Base-by-base conservation (phyloP, 2,888 invertebrate species). In the Microctonus aethiopoides region DNA sequence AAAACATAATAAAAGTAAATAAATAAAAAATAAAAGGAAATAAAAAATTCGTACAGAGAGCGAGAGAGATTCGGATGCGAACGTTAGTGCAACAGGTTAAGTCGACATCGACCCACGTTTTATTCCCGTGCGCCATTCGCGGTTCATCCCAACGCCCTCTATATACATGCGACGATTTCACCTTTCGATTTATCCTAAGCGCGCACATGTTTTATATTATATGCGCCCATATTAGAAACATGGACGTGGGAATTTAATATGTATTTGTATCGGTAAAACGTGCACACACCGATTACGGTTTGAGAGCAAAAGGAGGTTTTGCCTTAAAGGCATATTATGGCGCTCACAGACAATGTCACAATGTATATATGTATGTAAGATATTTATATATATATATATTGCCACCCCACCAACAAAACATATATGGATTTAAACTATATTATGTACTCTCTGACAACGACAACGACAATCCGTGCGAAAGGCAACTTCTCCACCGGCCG, bases 401-500 rank as follows among this genome's bases (percentile, higher is more conserved):
- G 16, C 16, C 16, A 16, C 46, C 46, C 46, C 16, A 46, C 46
- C 46, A 46, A 46, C 16, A 16, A 46, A 46, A 46, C 46, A 39
- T 68, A 41, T 41, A 54, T 65, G 39, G 16, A 39, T 65, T 66
- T 66, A 66, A 66, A 62, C 41, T 72, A 63, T 70, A 73, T 71
- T 64, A 71, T 69, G 71, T 71, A 71, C 69, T 71, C 67, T 67
- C 67, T 67, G 36, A 60, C 68, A 71, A 75, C 75, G 36, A 60
- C 68, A 71, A 75, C 75, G 22, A 54, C 54, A 26, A 54, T 26
- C 81, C 83, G 83, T 83, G 84, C 83, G 83, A 84, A 84, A 84
- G n/a, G 83, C 81, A 80, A 81, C 79, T 81, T 78, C 29, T n/a
- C 77, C 72, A 77, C 54, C 54, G 54, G 54, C 79, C 75, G 77